Base-by-base conservation (phyloP, 2,113 vertebrate species). In the Bungarus multicinctus region DNA sequence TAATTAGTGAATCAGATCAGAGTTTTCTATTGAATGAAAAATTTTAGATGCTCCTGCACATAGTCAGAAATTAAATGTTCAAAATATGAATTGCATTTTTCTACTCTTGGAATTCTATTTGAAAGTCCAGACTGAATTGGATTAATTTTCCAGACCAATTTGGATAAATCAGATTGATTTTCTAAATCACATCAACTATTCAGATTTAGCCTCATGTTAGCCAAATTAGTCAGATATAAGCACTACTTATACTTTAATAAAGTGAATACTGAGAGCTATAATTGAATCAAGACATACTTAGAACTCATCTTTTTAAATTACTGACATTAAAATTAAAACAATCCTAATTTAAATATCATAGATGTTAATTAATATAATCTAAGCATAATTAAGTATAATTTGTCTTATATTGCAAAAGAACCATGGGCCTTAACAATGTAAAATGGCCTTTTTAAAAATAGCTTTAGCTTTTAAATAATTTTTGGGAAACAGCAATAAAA, bases 401-500 rank as follows among this genome's bases (percentile, higher is more conserved):
- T 50, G 5, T 23, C 12, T 43, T 94, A 43, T 86, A 60, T 81
- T 91, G 12, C 0, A 39, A 45, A 4, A 18, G n/a, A 34, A 43
- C 0, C 30, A 8, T 87, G 10, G 11, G 12, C 22, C 87, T 39
- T 53, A 86, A 69, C 1, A 34, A n/a, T 81, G 4, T 55, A 0
- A 6, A 0, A n/a, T 4, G 86, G 94, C 18, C 52, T 55, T 94
- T 89, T 92, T 89, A 53, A n/a, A 58, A 91, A 88, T 86, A 92
- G 7, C 18, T 60, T 30, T 22, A 89, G 52, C 10, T 89, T 92
- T 85, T 45, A 89, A 89, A 89, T 47, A 53, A 50, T 0, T 94
- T 96, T 95, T 96, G 95, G 95, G 95, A 96, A 94, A 93, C 7
- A 92, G 95, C 93, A 96, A 34, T 95, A 96, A 96, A 91, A 92